Conservation (phyloP, 2,113 vertebrate species). For the Pelodiscus sinensis region DNA sequence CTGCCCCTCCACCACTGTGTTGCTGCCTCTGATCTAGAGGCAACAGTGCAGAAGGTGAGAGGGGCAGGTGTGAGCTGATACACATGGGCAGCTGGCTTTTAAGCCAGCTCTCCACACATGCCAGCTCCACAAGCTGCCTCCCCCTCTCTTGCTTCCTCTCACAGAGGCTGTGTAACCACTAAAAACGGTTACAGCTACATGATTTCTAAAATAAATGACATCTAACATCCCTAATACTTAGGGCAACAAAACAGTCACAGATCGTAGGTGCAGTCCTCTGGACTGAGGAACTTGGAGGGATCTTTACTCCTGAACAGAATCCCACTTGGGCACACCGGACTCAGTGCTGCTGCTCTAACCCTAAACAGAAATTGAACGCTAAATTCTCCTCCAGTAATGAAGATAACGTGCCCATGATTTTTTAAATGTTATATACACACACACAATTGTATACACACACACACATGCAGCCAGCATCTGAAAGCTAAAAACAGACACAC, state of each 20-base stretch:
- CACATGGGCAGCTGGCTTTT: too few relatives aligned
- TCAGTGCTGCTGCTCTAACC: fast-evolving
- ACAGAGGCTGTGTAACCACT: too few relatives aligned
- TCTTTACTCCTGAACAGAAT: constrained; percentile 26
- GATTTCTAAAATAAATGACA: too few relatives aligned
- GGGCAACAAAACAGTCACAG: constrained; percentile 43
- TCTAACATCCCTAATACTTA: too few relatives aligned
- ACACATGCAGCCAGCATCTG: constrained; percentile 32
- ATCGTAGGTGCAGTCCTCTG: constrained; percentile 27
- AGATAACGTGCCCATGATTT: not conserved
- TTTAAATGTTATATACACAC: not conserved
- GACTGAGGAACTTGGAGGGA: not conserved
- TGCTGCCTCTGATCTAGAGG: too few relatives aligned
- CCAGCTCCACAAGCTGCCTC: too few relatives aligned
- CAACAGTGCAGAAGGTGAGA: too few relatives aligned
- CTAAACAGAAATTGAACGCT: constrained; percentile 45
- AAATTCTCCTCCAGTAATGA: constrained; percentile 55
- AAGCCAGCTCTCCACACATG: too few relatives aligned
- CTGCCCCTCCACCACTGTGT: too few relatives aligned
- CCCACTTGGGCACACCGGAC: not conserved
- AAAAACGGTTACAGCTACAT: too few relatives aligned
- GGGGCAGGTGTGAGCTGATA: too few relatives aligned
- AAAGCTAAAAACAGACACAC: constrained; percentile 64
- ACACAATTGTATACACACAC: not conserved
- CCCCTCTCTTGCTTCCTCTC: too few relatives aligned